These are phyloP conservation scores for Chauna torquata DNA, from an alignment of 2,113 vertebrate species.

Conservation along the genomic window DNA sequence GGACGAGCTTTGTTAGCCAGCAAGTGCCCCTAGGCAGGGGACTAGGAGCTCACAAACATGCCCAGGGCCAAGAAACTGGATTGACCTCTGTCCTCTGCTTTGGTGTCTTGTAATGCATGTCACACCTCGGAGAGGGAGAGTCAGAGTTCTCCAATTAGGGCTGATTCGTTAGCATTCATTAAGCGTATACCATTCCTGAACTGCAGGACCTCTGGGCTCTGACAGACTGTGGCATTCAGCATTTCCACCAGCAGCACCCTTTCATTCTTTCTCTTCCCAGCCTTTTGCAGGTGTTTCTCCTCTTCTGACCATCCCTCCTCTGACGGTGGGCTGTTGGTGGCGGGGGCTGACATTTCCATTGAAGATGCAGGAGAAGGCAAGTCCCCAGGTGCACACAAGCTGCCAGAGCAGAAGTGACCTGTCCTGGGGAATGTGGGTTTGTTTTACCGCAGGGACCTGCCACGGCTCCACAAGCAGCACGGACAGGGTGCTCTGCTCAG, in stretches of 20 bases:
- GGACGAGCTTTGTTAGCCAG: not conserved
- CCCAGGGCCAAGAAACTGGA: not conserved
- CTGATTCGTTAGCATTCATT: not conserved
- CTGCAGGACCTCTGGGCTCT: not conserved
- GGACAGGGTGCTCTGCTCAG: fast-evolving
- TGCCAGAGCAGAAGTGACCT: not conserved
- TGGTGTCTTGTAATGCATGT: not conserved
- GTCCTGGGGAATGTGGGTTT: not conserved
- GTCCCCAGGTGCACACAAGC: fast-evolving
- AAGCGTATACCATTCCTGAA: not conserved
- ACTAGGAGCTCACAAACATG: not conserved
- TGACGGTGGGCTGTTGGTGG: not conserved
- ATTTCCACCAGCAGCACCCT: not conserved
- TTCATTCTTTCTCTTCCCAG: not conserved
- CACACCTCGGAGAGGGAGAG: not conserved
- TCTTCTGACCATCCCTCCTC: not conserved
- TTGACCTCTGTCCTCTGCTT: not conserved
- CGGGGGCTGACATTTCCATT: not conserved
- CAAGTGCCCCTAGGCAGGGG: not conserved
- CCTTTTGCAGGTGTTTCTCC: not conserved
- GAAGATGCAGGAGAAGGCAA: not conserved
- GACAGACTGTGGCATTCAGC: not conserved
- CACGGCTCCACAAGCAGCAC: not conserved
- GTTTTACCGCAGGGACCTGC: not conserved
- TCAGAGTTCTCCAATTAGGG: not conserved